These are phyloP conservation scores for Tachypleus tridentatus DNA, from an alignment of 1,140 invertebrate genomes.

Conservation along the genomic window DNA sequence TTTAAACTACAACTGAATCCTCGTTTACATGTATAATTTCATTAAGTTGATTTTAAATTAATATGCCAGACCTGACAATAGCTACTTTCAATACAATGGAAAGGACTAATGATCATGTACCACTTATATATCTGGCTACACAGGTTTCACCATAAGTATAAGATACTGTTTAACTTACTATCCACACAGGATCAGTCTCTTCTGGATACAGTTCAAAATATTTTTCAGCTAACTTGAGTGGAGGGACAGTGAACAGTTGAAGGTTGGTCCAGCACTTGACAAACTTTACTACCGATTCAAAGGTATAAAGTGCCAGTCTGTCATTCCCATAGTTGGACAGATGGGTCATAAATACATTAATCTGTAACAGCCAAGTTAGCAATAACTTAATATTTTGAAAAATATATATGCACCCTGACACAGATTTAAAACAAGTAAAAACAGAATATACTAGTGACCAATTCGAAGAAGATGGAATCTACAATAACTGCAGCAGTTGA, in stretches of 20 bases:
- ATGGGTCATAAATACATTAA: constrained; percentile 99
- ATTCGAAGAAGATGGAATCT: too few species aligned
- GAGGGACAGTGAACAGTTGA: constrained; percentile 64
- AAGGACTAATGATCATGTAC: too few species aligned
- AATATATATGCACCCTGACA: not conserved
- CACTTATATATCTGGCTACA: too few species aligned
- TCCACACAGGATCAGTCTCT: constrained; percentile 87
- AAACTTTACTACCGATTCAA: constrained; percentile 93
- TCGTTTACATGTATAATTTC: too few species aligned
- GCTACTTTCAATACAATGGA: too few species aligned
- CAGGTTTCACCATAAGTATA: not conserved
- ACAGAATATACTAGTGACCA: too few species aligned
- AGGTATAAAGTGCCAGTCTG: constrained; percentile 87
- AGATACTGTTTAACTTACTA: constrained; percentile 37
- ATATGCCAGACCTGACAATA: too few species aligned
- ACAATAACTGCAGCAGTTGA: too few species aligned
- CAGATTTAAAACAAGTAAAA: too few species aligned
- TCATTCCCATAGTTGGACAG: constrained; percentile 99
- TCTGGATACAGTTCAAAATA: constrained; percentile 91
- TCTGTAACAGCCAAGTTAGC: constrained; percentile 47
- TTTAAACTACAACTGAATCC: too few species aligned
- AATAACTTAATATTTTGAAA: constrained; percentile 1
- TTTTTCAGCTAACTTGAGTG: constrained; percentile 69
- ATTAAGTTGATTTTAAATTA: too few species aligned
- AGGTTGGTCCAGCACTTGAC: constrained; percentile 95